Conservation (phyloP, 2,888 invertebrate genomes). For the Tipula vernalis region DNA sequence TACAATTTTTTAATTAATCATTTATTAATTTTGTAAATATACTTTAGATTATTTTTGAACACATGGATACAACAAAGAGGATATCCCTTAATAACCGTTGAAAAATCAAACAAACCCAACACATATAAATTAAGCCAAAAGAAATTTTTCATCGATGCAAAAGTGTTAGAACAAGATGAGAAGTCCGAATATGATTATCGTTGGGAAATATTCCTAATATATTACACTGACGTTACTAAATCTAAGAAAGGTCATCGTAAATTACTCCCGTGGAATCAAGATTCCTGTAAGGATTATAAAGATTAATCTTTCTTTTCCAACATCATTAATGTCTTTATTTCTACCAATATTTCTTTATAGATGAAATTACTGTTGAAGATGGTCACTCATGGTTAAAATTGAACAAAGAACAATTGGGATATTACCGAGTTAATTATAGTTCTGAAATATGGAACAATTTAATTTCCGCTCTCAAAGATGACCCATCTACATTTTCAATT, state of each 20-base stretch:
- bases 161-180: constrained; percentile 38
- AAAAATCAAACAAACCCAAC: constrained; percentile 31
- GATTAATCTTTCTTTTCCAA: background rate
- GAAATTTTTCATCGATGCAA: constrained; percentile 60
- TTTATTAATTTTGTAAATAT: background rate
- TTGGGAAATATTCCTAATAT: constrained; percentile 79
- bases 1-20: background rate
- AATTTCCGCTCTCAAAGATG: constrained; percentile 28
- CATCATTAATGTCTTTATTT: background rate
- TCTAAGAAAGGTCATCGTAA: background rate
- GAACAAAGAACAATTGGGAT: constrained; percentile 75
- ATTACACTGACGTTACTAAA: constrained; percentile 42
- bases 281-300: background rate
- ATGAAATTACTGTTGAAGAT: constrained; percentile 36
- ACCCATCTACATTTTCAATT: constrained; percentile 28
- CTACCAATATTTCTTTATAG: constrained; percentile 17
- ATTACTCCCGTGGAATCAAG: background rate
- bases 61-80: constrained; percentile 89
- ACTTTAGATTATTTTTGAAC: constrained; percentile 26
- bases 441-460: constrained; percentile 47
- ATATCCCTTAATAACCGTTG: constrained; percentile 60
- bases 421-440: constrained; percentile 78
- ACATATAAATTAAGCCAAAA: constrained; percentile 53
- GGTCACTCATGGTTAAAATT: constrained; percentile 63
- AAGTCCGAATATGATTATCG: constrained; percentile 46